Conservation (phyloP, 1,140 invertebrate genomes). For the Sesamia nonagrioides region DNA sequence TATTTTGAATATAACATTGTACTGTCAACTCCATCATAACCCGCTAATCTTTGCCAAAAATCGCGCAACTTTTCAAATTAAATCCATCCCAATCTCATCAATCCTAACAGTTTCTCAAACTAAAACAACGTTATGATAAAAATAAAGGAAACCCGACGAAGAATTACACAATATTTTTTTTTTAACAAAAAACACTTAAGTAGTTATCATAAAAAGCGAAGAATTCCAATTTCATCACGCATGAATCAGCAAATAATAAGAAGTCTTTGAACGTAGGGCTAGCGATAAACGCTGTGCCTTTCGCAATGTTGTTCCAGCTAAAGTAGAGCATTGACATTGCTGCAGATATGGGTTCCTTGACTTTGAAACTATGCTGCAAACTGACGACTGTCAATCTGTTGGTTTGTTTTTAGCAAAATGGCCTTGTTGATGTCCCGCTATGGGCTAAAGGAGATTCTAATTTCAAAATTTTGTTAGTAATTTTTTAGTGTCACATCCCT, state of each 20-base stretch:
- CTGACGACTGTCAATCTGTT: slow-evolving; percentile 28
- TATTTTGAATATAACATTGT: no score
- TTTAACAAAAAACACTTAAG: not conserved
- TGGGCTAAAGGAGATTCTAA: no score
- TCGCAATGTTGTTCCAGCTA: slow-evolving; percentile 26
- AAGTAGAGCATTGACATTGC: slow-evolving; percentile 46
- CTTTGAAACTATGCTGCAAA: slow-evolving; percentile 29
- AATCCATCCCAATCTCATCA: not conserved
- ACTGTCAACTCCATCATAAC: not conserved
- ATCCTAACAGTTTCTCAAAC: not conserved
- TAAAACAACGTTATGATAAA: not conserved
- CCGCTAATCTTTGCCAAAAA: not conserved
- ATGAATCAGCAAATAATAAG: slow-evolving; percentile 47
- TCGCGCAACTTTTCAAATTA: not conserved
- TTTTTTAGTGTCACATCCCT: no score
- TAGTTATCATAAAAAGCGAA: slow-evolving; percentile 43
- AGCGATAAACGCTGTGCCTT: slow-evolving; percentile 30
- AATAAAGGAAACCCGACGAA: not conserved
- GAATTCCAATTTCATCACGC: slow-evolving; percentile 54
- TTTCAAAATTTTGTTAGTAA: no score
- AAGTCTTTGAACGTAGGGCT: slow-evolving; percentile 35
- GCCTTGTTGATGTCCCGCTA: no score
- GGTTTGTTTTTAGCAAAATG: not conserved
- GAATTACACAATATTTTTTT: not conserved
- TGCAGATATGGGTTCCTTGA: slow-evolving; percentile 49